Conservation (phyloP, 2,888 invertebrate genomes). For the Chirona hameri region DNA sequence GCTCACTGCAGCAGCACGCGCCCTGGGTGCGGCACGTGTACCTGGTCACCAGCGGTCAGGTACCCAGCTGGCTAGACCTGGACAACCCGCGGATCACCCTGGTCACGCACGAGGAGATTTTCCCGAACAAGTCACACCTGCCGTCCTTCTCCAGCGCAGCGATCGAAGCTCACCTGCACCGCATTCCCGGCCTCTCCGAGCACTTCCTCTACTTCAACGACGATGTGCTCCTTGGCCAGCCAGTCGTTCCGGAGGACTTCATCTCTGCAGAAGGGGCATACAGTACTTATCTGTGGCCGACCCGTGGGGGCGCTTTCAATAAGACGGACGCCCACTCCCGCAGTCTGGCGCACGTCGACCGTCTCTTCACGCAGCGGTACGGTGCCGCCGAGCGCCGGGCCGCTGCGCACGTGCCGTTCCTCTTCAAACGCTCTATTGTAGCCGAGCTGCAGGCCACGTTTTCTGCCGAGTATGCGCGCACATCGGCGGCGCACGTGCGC, state of each 20-base stretch:
- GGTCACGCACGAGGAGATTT: slow-evolving; percentile 66
- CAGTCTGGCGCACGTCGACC: slow-evolving; percentile 63
- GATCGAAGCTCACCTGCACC: slow-evolving; percentile 63
- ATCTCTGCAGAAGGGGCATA: slow-evolving; percentile 61
- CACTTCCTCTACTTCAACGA: slow-evolving; percentile 76
- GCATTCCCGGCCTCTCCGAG: slow-evolving; percentile 68
- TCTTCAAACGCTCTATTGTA: slow-evolving; percentile 64
- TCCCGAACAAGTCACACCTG: slow-evolving; percentile 57
- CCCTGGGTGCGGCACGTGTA: slow-evolving; percentile 74
- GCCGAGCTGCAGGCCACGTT: slow-evolving; percentile 58
- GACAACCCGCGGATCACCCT: slow-evolving; percentile 63
- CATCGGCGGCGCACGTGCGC: slow-evolving; percentile 64
- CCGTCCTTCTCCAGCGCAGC: slow-evolving; percentile 76
- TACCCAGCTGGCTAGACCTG: slow-evolving; percentile 73
- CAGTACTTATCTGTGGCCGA: slow-evolving; percentile 60
- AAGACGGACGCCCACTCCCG: slow-evolving; percentile 44
- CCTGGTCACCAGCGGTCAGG: slow-evolving; percentile 77
- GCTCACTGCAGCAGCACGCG: slow-evolving; percentile 70
- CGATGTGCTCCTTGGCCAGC: slow-evolving; percentile 69
- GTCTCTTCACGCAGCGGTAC: slow-evolving; percentile 62
- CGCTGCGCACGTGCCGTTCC: slow-evolving; percentile 72
- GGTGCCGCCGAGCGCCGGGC: slow-evolving; percentile 67
- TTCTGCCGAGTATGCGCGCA: slow-evolving; percentile 56
- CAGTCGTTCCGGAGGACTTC: slow-evolving; percentile 68
- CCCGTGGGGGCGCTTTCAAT: no score